phyloP scores from a whole-genome alignment of 1,140 invertebrate species.

The Drosophila rhopaloa region DNA sequence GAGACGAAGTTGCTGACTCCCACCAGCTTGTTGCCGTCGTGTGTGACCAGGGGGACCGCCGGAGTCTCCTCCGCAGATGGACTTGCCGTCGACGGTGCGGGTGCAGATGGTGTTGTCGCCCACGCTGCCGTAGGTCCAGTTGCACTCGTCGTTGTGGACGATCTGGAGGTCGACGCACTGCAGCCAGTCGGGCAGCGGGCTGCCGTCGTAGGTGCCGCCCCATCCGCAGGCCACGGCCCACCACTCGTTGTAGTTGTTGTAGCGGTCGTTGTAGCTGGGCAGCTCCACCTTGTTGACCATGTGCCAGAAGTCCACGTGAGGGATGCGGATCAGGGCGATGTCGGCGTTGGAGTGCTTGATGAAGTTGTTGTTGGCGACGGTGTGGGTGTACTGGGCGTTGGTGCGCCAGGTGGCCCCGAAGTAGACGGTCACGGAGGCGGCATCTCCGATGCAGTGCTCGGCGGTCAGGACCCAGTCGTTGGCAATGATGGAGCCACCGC shows the following conservation, averaged over 20 bases:
- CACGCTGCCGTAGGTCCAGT: constrained; percentile 26
- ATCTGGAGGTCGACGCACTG: constrained; percentile 58
- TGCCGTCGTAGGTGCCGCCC: constrained; percentile 53
- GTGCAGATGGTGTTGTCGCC: constrained; percentile 61
- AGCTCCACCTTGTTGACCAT: constrained; percentile 62
- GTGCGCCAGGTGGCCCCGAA: constrained; percentile 63
- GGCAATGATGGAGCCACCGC: constrained; percentile 86
- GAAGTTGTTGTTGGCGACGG: constrained; percentile 37
- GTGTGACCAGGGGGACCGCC: constrained; percentile 85
- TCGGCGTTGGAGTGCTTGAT: constrained; percentile 44
- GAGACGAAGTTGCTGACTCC: constrained; percentile 53
- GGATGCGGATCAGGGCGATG: constrained; percentile 50
- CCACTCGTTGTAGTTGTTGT: constrained; percentile 46
- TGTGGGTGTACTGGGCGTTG: constrained; percentile 48
- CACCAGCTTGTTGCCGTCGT: constrained; percentile 49
- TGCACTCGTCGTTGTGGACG: constrained; percentile 45
- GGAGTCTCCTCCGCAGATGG: constrained; percentile 85
- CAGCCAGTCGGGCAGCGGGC: constrained; percentile 46
- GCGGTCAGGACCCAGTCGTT: constrained; percentile 86
- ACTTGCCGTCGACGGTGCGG: constrained; percentile 56
- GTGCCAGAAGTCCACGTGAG: constrained; percentile 50
- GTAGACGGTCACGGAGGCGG: constrained; percentile 49
- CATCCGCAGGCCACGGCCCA: constrained; percentile 65
- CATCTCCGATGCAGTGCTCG: constrained; percentile 85
- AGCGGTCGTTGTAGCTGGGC: constrained; percentile 53